Evolutionary conservation across 2,797 vertebrate genomes (phyloP).

Genomic region (Xenops minutus): DNA sequence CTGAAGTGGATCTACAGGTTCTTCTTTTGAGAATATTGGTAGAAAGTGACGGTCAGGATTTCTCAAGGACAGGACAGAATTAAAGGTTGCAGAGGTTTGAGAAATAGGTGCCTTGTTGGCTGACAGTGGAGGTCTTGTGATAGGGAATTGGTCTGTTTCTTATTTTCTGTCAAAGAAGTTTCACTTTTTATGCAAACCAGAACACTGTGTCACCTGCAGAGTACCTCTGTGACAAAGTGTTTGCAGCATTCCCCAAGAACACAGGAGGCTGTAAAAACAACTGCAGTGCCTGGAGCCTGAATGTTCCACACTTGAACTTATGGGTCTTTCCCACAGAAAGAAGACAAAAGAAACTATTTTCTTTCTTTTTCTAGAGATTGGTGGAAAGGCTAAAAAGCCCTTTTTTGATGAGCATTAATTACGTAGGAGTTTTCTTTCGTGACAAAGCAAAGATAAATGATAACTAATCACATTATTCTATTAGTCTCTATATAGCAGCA

Average conservation of each 20-base stretch:
- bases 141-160: not conserved
- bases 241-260: not conserved
- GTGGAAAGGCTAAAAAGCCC: not conserved
- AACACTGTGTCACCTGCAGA: not conserved
- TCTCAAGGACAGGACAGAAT: not conserved
- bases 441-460: not conserved
- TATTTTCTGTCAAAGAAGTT: not conserved
- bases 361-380: not conserved
- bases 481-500: not conserved
- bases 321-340: not conserved
- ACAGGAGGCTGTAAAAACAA: not conserved
- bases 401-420: not conserved
- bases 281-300: not conserved
- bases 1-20: not conserved
- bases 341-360: not conserved
- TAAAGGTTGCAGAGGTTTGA: not conserved
- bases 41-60: not conserved
- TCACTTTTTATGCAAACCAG: not conserved
- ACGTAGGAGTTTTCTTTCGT: not conserved
- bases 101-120: not conserved
- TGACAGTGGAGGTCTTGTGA: fast-evolving
- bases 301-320: not conserved
- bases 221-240: not conserved
- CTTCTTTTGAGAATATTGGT: not conserved
- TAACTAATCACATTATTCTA: not conserved